Base-by-base conservation (phyloP, 2,113 vertebrate genomes). In the Phaetusa simplex region DNA sequence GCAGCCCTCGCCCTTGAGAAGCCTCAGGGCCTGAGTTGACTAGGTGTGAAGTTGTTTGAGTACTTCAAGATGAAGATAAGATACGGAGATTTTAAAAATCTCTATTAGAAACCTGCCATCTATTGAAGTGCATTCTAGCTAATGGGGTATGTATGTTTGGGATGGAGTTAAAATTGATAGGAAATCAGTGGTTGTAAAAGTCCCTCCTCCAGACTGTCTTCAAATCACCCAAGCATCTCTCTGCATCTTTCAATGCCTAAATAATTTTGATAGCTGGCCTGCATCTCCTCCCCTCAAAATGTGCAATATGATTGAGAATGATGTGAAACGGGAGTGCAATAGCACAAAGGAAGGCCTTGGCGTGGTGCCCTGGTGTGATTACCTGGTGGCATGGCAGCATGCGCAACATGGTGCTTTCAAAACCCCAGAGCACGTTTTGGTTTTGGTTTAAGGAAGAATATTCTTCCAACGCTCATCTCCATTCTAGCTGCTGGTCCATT, bases 21-120 rank as follows among this genome's bases (percentile, higher is more conserved):
- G 93, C 96, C 96, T 89, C 81, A 12, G 95, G 96, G 95, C 85
- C 58, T 38, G 71, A 93, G 74, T n/a, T 88, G 96, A 85, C 93
- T 90, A 90, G 79, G 92, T 97, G 94, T 96, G 96, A 96, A 96
- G 77, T 88, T 93, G 74, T 90, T 96, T 87, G 65, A 93, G 38
- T 85, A 70, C 66, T 87, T 88, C 32, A 58, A 90, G 95, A 96
- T 95, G 82, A 84, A 97, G 95, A 96, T 95, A 95, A 97, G 96
- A 93, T 95, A 95, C 0, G 53, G 81, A 77, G 40, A 85, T 77
- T 71, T 20, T 14, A 87, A 88, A 86, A 76, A 32, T 32, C 34
- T 40, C 87, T 69, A 1, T 50, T 90, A 93, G 66, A 73, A 86
- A 58, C 71, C 45, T 62, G 62, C 11, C 52, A 40, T 65, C 78